Evolutionary conservation across 2,888 invertebrate genomes (phyloP).

Genomic region (Eupithecia vulgata): DNA sequence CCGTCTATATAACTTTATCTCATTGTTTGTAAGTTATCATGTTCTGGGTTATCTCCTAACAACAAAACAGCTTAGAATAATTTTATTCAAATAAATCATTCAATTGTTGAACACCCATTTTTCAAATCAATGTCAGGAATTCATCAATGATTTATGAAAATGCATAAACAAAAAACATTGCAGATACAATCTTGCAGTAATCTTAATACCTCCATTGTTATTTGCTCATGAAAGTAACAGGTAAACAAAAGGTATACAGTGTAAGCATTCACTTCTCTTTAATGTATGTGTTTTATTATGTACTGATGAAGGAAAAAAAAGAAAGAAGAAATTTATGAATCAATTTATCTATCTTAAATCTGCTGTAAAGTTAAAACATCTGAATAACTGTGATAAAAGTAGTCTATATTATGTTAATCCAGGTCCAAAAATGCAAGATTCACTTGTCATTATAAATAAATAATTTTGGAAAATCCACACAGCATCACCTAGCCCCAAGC

Average conservation of each 20-base stretch:
- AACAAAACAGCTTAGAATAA: background rate
- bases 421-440: too few species aligned
- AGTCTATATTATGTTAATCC: too few species aligned
- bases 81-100: background rate
- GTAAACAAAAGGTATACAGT: background rate
- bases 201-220: background rate
- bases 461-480: too few species aligned
- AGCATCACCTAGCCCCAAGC: too few species aligned
- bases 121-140: background rate
- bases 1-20: background rate
- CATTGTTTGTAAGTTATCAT: background rate
- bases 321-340: too few species aligned
- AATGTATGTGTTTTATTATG: too few species aligned
- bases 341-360: too few species aligned
- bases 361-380: background rate
- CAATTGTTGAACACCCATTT: background rate
- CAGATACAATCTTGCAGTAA: background rate
- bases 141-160: background rate
- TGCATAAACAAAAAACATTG: constrained; percentile 2
- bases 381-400: background rate
- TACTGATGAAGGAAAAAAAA: too few species aligned
- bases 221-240: background rate
- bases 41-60: background rate
- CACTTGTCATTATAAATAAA: too few species aligned
- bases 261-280: background rate